Percentiles rank a stretch among this genome's conserved stretches.
These are phyloP conservation scores for Xenopus petersii DNA, from an alignment of 2,797 vertebrate genomes.

Conservation along the genomic window DNA sequence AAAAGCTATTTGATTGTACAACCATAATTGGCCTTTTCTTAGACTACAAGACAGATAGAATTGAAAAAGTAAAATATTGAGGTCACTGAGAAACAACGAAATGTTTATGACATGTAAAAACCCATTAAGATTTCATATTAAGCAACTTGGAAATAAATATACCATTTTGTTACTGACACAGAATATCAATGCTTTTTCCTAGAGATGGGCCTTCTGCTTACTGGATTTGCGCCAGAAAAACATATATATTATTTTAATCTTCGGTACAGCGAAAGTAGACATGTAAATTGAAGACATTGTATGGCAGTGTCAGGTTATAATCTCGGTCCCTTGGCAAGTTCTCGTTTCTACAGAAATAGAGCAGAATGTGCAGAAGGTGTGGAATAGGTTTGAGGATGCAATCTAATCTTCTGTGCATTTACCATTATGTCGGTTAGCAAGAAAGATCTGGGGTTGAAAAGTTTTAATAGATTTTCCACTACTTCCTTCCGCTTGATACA, in stretches of 20 bases:
- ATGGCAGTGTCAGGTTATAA: no score
- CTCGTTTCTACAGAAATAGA: background rate
- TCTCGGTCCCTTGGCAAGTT: no score
- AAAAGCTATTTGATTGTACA: constrained; percentile 39
- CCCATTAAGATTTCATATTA: no score
- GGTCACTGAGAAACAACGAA: constrained; percentile 11
- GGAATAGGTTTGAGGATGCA: constrained; percentile 23
- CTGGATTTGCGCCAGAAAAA: no score
- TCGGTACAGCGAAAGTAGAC: background rate
- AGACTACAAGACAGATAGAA: constrained; percentile 39
- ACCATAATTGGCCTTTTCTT: constrained; percentile 42
- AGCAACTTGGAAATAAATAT: no score
- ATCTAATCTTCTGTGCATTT: constrained; percentile 14
- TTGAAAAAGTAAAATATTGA: constrained; percentile 43
- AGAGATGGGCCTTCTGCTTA: no score
- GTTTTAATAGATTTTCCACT: constrained; percentile 22
- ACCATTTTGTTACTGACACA: no score
- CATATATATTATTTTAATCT: background rate
- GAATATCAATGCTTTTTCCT: no score
- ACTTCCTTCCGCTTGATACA: constrained; percentile 7
- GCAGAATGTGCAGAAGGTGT: constrained; percentile 14
- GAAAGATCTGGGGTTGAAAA: constrained; percentile 5
- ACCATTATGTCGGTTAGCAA: constrained; percentile 5
- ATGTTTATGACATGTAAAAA: no score
- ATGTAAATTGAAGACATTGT: background rate